Evolutionary conservation across 1,140 invertebrate genomes (phyloP).

Genomic region (Drosophila leontia): DNA sequence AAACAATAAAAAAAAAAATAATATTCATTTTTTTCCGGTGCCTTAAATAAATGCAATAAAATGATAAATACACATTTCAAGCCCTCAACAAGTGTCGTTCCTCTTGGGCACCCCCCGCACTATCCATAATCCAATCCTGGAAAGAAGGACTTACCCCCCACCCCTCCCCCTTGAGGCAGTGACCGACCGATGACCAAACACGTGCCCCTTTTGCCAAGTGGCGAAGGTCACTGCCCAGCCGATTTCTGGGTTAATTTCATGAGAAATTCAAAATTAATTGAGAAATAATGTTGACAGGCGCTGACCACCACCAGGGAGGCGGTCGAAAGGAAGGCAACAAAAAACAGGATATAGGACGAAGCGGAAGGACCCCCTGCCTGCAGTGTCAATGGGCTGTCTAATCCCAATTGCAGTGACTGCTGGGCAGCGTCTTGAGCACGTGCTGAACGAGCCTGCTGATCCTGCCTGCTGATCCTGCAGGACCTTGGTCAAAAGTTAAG

Average conservation of each 20-base stretch:
- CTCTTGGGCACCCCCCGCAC: not conserved
- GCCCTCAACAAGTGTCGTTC: constrained; percentile 29
- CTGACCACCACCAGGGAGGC: constrained; percentile 56
- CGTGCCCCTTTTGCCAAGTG: constrained; percentile 58
- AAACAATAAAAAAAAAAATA: not conserved
- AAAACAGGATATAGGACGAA: constrained; percentile 1
- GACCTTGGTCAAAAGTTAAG: constrained; percentile 81
- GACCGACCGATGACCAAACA: constrained; percentile 35
- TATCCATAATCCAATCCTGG: constrained; percentile 34
- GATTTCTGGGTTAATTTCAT: constrained; percentile 83
- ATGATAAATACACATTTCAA: constrained; percentile 37
- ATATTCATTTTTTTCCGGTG: not conserved
- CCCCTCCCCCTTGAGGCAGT: not conserved
- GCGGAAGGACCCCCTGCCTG: constrained; percentile 68
- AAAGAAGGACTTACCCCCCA: not conserved
- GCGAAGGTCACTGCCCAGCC: constrained; percentile 76
- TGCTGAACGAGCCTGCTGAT: constrained; percentile 31
- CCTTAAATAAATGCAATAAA: constrained; percentile 62
- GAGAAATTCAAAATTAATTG: constrained; percentile 84
- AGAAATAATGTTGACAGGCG: constrained; percentile 83
- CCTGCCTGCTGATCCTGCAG: not conserved
- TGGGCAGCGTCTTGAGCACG: constrained; percentile 57
- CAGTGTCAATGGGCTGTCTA: constrained; percentile 78
- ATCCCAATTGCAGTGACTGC: constrained; percentile 46
- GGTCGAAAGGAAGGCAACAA: not conserved